Evolutionary conservation across 2,113 vertebrate genomes (phyloP), one percentile per base, ranked within the genome.

Genomic region (Colistium nudipinnis): DNA sequence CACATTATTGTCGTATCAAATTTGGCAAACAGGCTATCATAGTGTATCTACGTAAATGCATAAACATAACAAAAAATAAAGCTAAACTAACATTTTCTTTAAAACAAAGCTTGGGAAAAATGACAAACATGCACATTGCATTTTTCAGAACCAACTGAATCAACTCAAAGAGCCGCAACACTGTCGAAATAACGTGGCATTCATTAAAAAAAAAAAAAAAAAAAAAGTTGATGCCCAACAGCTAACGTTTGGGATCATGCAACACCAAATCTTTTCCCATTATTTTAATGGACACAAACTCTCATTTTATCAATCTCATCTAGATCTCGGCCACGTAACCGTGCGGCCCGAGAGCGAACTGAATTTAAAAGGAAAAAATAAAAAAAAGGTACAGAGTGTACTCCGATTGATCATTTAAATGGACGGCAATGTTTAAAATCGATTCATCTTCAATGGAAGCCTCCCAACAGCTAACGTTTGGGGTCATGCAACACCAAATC

Each of bases 1-100:
- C 89, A 89, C 84, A 90, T 90, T 72, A 65, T 83, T 74, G 65
- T 56, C 27, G 62, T 88, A 87, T 89, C 73, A 80, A 92, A 90
- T 89, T 90, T 91, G 92, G 90, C 90, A 93, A 92, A 89, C 82
- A 90, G 79, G 82, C 74, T 86, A 88, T 88, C 59, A 86, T 90
- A 89, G 89, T 84, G 85, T 86, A 83, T 88, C 84, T 88, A 90
- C 59, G 53, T 85, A 89, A 88, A 90, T 86, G 78, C 72, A 71
- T 76, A 88, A 83, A 17, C 83, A 83, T 74, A 80, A 78, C 71
- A 65, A 61, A 56, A 71, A 71, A 68, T 72, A 73, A 78, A 57
- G n/a, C 75, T 84, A 86, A 49, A 36, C 73, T 86, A 87, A 77
- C 54, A 79, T 72, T 87, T 84, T 82, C 63, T 88, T 87, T 67